Conservation (phyloP, 2,888 invertebrate genomes). For the Asteroscopus sphinx region DNA sequence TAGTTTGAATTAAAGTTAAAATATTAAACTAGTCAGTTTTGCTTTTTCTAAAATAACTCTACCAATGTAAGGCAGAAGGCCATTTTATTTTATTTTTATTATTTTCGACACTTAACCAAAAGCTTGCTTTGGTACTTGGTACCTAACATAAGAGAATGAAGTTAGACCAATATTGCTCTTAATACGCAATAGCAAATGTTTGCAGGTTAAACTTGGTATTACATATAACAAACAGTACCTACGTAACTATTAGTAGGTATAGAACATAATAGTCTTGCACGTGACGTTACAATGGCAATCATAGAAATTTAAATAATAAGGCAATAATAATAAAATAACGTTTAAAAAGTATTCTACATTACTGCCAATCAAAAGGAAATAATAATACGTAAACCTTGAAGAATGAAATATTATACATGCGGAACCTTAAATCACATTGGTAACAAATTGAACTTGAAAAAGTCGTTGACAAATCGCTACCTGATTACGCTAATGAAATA, state of each 20-base stretch:
- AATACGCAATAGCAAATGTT: too few relatives aligned
- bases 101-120: background rate
- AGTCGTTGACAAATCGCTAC: background rate
- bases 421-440: conserved; percentile 34
- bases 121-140: background rate
- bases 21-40: too few relatives aligned
- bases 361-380: too few relatives aligned
- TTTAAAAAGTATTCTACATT: background rate
- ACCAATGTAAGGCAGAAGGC: too few relatives aligned
- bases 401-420: background rate
- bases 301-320: too few relatives aligned
- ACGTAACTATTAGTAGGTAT: conserved; percentile 8
- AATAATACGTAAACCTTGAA: too few relatives aligned
- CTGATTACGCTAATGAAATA: background rate
- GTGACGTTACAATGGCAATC: conserved; percentile 5
- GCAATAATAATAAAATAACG: too few relatives aligned
- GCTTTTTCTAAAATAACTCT: too few relatives aligned
- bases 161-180: background rate
- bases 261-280: background rate
- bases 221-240: background rate
- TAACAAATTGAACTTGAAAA: background rate
- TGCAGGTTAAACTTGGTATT: too few relatives aligned
- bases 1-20: too few relatives aligned
- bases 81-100: too few relatives aligned
- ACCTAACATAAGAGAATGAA: too few relatives aligned